Evolutionary conservation across 92 coral and sea anemone species (phyloP).

Genomic region (Porites divaricata): DNA sequence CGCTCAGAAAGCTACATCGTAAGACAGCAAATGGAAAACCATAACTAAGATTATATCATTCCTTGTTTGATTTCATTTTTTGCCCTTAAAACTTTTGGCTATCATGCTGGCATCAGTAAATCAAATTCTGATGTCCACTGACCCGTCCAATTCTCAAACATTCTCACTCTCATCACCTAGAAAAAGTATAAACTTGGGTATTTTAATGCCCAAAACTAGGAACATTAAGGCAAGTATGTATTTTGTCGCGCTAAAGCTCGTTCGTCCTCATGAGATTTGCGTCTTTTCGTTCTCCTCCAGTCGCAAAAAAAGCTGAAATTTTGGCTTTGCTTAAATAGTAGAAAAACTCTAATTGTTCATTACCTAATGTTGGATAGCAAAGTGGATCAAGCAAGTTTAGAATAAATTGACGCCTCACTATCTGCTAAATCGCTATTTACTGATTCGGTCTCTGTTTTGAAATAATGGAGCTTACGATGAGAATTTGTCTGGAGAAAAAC

Average conservation of each 20-base stretch:
- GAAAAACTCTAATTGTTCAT: too few relatives aligned
- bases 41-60: neutral
- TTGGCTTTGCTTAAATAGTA: too few relatives aligned
- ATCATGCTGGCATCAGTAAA: neutral
- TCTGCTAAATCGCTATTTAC: neutral
- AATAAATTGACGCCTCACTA: neutral
- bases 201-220: too few relatives aligned
- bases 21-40: constrained; percentile 29
- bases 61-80: neutral
- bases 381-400: neutral
- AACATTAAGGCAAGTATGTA: too few relatives aligned
- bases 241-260: too few relatives aligned
- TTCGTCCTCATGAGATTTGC: too few relatives aligned
- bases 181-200: too few relatives aligned
- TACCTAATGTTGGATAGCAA: neutral
- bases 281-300: too few relatives aligned
- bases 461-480: neutral
- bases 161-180: too few relatives aligned
- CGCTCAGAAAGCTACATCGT: constrained; percentile 47
- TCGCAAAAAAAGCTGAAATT: too few relatives aligned
- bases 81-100: neutral
- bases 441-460: constrained; percentile 1
- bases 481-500: neutral
- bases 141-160: too few relatives aligned
- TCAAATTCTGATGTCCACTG: too few relatives aligned